phyloP scores from a whole-genome alignment of 1,140 invertebrate species.

The Delia radicum region DNA sequence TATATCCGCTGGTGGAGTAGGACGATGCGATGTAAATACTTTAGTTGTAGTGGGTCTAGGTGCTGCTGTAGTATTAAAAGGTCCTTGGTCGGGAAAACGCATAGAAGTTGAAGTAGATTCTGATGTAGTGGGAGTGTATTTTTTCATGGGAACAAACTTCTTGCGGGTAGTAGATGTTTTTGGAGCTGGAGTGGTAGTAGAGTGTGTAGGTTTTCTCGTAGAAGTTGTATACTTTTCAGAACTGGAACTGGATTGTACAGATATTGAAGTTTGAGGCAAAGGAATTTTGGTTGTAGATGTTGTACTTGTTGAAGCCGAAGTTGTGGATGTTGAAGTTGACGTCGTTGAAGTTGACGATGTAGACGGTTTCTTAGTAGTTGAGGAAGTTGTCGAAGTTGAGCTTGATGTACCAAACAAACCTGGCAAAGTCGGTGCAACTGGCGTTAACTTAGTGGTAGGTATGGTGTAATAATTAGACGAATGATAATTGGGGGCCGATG shows the following conservation, averaged over 20 bases:
- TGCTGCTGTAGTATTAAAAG: slow-evolving; percentile 28
- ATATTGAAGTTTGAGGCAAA: slow-evolving; percentile 16
- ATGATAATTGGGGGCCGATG: slow-evolving; percentile 47
- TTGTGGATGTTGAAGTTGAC: not conserved
- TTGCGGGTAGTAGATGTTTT: slow-evolving; percentile 42
- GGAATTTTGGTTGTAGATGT: slow-evolving; percentile 29
- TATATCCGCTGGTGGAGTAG: too few relatives aligned
- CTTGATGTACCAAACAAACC: not conserved
- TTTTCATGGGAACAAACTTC: slow-evolving; percentile 49
- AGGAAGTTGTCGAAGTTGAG: slow-evolving; percentile 27
- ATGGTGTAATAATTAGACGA: slow-evolving; percentile 43
- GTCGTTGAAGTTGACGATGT: slow-evolving; percentile 27
- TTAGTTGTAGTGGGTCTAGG: slow-evolving; percentile 31
- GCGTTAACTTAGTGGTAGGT: slow-evolving; percentile 44
- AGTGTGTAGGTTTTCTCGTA: slow-evolving; percentile 32
- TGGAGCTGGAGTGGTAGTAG: slow-evolving; percentile 34
- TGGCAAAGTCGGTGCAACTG: slow-evolving; percentile 42
- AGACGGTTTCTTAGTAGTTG: slow-evolving; percentile 26
- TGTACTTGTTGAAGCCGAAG: slow-evolving; percentile 26
- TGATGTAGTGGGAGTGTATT: slow-evolving; percentile 33
- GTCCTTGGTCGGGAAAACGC: slow-evolving; percentile 17
- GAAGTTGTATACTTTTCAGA: slow-evolving; percentile 38
- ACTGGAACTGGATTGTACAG: not conserved
- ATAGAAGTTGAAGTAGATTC: slow-evolving; percentile 19
- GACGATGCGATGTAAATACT: slow-evolving; percentile 37